Base-by-base conservation (phyloP, 2,888 invertebrate species). In the Luperina nickerlii region DNA sequence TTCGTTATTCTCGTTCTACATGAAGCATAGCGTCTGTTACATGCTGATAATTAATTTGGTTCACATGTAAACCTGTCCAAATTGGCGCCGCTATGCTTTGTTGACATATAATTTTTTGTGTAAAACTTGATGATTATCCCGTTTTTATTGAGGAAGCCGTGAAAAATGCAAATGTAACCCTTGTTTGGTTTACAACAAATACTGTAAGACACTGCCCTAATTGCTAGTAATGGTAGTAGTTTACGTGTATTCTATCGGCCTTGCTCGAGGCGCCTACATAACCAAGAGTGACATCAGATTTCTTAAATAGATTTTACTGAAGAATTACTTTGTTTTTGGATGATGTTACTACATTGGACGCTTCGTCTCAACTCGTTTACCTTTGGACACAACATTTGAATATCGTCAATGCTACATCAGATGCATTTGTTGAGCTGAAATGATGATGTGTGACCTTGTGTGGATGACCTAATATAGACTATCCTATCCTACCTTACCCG, bases 271-370 rank as follows among this genome's bases (percentile, higher is more conserved):
- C 95, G 94, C 95, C 94, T 95, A 95, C 95, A 94, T 93, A 84
- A 73, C 74, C 79, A 70, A 27, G 73, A 90, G 91, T 96, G 96
- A 96, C 96, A 96, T 96, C 96, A 96, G 92, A 94, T 94, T 94
- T 95, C 67, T 93, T 95, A 96, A 96, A 96, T 96, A 96, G 96
- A 95, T 86, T 93, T 92, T 91, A 90, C 88, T 87, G 91, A 91
- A 91, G 89, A 92, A 90, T 71, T 92, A 90, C 89, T 90, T 91
- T 92, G 92, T 93, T 93, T 92, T 90, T 86, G 83, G 89, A 87
- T 45, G 86, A 79, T 80, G 81, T 76, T 81, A 80, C 72, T 85
- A 81, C 76, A 76, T 78, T 66, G 60, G 48, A 78, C 74, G 80
- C 48, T 72, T 65, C 68, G 60, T 70, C 57, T 71, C 62, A 45